Evolutionary conservation across 2,797 vertebrate genomes (phyloP).

Genomic region (Sparidentex hasta): DNA sequence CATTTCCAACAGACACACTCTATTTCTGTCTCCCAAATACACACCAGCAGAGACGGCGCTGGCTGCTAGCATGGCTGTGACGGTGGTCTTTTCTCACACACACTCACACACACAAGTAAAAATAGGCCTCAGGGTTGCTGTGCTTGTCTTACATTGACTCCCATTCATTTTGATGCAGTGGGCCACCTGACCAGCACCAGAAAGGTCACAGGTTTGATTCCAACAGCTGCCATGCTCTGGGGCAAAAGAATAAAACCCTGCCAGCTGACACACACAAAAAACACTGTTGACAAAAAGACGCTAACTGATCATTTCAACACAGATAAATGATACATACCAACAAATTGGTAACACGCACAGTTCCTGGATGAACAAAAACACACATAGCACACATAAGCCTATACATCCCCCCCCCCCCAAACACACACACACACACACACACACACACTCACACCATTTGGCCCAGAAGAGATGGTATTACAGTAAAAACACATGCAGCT

Average conservation of each 20-base stretch:
- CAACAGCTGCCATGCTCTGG: slow-evolving; percentile 32
- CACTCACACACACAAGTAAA: not conserved
- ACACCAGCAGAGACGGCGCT: not conserved
- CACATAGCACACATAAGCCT: not conserved
- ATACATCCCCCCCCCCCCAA: too few species aligned
- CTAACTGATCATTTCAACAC: not conserved
- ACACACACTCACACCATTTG: slow-evolving; percentile 1
- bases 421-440: slow-evolving; percentile 13
- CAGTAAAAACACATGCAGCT: slow-evolving; percentile 39
- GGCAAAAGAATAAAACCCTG: slow-evolving; percentile 19
- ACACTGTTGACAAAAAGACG: not conserved
- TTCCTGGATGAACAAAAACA: too few species aligned
- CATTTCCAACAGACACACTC: slow-evolving; percentile 22
- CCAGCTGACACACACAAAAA: not conserved
- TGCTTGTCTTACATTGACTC: slow-evolving; percentile 35
- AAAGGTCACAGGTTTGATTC: slow-evolving; percentile 54
- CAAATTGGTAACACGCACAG: not conserved
- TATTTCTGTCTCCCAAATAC: not conserved
- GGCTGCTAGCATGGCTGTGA: not conserved
- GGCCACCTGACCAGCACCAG: slow-evolving; percentile 23
- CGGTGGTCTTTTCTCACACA: not conserved
- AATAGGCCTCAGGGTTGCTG: slow-evolving; percentile 26
- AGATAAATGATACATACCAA: not conserved
- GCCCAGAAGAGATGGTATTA: slow-evolving; percentile 17
- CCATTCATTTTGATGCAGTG: slow-evolving; percentile 32